Evolutionary conservation across 92 coral and sea anemone species (phyloP).

Genomic region (Palythoa caribaeorum): DNA sequence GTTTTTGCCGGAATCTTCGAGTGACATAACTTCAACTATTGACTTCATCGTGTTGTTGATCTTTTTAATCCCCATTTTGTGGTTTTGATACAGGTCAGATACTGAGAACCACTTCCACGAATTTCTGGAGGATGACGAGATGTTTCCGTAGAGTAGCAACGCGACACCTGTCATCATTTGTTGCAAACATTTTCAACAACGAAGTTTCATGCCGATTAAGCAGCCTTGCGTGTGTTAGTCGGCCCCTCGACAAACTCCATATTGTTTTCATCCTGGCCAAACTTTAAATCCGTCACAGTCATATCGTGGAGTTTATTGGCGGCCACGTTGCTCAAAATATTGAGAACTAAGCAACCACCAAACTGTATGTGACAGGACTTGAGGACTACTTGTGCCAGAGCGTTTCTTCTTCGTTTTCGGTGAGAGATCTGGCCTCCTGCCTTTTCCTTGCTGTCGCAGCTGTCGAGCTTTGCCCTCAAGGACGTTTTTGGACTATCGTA

Average conservation of each 20-base stretch:
- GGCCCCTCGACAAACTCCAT: slow-evolving; percentile 66
- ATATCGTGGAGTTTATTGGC: slow-evolving; percentile 69
- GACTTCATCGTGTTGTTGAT: slow-evolving; percentile 51
- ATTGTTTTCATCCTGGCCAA: slow-evolving; percentile 65
- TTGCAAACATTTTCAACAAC: slow-evolving; percentile 70
- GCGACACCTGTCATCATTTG: slow-evolving; percentile 61
- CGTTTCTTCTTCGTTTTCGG: slow-evolving; percentile 41
- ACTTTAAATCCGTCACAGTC: slow-evolving; percentile 67
- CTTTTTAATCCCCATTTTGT: slow-evolving; percentile 41
- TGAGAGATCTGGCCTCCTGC: slow-evolving; percentile 56
- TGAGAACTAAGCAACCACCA: slow-evolving; percentile 71
- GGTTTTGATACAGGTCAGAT: slow-evolving; percentile 24
- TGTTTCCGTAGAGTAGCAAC: slow-evolving; percentile 54
- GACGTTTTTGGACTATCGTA: slow-evolving; percentile 49
- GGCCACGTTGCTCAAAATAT: slow-evolving; percentile 74
- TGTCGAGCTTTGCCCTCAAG: slow-evolving; percentile 64
- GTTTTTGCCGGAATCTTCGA: slow-evolving; percentile 31
- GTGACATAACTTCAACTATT: no score
- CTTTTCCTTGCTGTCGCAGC: slow-evolving; percentile 56
- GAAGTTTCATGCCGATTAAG: slow-evolving; percentile 52
- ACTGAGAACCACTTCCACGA: slow-evolving; percentile 57
- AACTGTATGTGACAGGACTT: slow-evolving; percentile 60
- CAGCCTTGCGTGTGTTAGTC: slow-evolving; percentile 68
- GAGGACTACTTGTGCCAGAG: slow-evolving; percentile 58
- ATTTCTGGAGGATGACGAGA: slow-evolving; percentile 55